Evolutionary conservation across 2,888 invertebrate genomes (phyloP).

Genomic region (Noctua janthe): DNA sequence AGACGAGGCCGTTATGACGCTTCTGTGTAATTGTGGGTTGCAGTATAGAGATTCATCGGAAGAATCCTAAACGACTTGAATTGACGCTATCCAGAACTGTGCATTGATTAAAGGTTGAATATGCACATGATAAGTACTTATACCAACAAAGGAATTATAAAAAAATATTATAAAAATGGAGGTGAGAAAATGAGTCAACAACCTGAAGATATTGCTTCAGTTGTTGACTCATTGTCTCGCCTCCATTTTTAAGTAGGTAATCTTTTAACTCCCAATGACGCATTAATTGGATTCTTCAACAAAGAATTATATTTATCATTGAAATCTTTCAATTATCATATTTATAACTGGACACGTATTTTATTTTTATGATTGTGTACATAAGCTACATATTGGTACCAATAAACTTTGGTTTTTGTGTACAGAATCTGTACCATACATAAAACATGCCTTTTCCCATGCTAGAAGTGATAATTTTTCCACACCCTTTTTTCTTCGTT

Average conservation of each 20-base stretch:
- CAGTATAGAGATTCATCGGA: background rate
- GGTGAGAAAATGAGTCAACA: background rate
- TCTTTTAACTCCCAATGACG: background rate
- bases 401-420: background rate
- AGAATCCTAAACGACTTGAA: background rate
- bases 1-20: background rate
- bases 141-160: background rate
- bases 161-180: background rate
- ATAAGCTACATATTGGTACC: background rate
- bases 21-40: background rate
- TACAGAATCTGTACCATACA: too few species aligned
- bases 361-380: background rate
- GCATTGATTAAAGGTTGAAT: background rate
- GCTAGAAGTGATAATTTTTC: accelerated
- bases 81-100: background rate
- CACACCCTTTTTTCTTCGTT: too few species aligned
- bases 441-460: too few species aligned
- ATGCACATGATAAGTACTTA: background rate
- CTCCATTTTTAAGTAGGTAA: background rate
- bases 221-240: too few species aligned
- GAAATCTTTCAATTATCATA: background rate
- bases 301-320: background rate
- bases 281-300: background rate
- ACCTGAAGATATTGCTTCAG: background rate
- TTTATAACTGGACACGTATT: background rate